These are phyloP conservation scores for Oxyruncus cristatus DNA, from an alignment of 2,113 vertebrate species.

Conservation along the genomic window DNA sequence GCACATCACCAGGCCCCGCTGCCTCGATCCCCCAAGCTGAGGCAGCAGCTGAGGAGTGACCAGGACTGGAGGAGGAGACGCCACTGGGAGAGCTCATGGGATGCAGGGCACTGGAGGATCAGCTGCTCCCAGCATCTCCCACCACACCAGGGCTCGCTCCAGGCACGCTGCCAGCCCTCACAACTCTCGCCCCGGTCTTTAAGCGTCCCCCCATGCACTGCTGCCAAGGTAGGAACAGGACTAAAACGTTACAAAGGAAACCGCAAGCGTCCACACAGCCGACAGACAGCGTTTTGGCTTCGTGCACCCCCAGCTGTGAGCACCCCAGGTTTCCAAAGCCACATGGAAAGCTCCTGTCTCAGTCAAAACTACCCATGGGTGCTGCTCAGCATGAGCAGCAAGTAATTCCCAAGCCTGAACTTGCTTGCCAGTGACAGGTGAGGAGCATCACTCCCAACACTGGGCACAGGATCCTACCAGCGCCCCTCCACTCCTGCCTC, in stretches of 20 bases:
- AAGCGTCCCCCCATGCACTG: background rate
- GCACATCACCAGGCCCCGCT: background rate
- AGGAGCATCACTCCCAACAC: rapidly evolving
- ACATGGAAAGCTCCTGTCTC: background rate
- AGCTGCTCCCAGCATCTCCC: background rate
- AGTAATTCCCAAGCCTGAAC: background rate
- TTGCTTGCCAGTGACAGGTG: rapidly evolving
- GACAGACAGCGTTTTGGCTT: background rate
- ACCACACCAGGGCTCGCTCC: background rate
- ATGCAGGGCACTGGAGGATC: background rate
- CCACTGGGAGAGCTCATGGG: rapidly evolving
- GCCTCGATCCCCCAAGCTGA: rapidly evolving
- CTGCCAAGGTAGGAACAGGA: background rate
- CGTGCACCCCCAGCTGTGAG: background rate
- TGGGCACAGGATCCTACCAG: rapidly evolving
- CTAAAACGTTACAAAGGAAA: background rate
- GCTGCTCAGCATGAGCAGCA: background rate
- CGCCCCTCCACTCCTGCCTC: background rate
- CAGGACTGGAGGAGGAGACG: background rate
- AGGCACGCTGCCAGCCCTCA: background rate
- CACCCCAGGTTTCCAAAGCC: background rate
- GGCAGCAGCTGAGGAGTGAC: rapidly evolving
- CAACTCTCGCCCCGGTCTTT: background rate
- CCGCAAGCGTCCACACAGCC: background rate
- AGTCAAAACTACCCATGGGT: background rate